Base-by-base conservation (phyloP, 2,888 invertebrate species). In the Latrodectus elegans region DNA sequence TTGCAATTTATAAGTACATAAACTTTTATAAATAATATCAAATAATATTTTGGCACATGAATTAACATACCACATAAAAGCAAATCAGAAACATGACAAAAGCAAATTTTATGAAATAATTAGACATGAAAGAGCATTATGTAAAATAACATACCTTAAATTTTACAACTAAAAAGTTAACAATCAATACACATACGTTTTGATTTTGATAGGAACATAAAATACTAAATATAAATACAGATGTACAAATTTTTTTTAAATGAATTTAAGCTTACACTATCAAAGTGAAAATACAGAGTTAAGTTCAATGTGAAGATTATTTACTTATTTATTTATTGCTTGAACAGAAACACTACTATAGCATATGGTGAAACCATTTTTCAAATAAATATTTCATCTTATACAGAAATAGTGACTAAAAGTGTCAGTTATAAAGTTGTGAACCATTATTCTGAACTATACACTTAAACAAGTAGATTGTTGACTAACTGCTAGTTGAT, bases 201-300 rank as follows among this genome's bases (percentile, higher is more conserved):
- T 84, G 84, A 84, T 78, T 84, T 78, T 73, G 0, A 68, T 78
- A 78, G 84, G 78, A 84, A 78, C 78, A 55, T 22, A 67, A 68
- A 64, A 73, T 22, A 9, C 60, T 15, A 60, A 60, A 60, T 11
- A 60, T 11, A 60, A 0, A 12, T n/a, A 60, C 12, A 60, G n/a
- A 60, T 12, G 60, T 12, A 15, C 0, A 60, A 60, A 15, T 8
- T 8, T 60, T 10, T 15, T 60, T 3, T 0, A 60, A 10, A 6
- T 15, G 8, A 60, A 60, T 15, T 60, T 60, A 60, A 15, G 14
- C 6, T 6, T 60, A n/a, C 12, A 60, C 9, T 10, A 60, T 60
- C 6, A 11, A 15, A 15, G 12, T 0, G n/a, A 10, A 55, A 60
- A 60, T 60, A 60, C n/a, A 60, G 6, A 6, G 60, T 60, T 11